phyloP scores from a whole-genome alignment of 2,797 vertebrate genomes.

The Cheirogaleus major region DNA sequence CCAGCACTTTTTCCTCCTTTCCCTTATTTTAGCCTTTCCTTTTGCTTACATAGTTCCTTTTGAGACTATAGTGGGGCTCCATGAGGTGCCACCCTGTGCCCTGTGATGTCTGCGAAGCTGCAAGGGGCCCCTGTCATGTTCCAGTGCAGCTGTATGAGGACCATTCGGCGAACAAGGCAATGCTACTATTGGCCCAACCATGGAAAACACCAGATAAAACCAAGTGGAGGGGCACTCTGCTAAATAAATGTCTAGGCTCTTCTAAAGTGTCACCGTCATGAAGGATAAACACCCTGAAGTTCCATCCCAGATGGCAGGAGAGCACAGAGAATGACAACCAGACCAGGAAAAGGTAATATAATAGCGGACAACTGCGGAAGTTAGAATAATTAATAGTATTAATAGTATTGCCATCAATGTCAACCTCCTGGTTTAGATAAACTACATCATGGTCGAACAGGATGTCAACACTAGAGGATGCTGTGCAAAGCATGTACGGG shows the following conservation, averaged over 20 bases:
- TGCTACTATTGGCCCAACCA: too few species aligned
- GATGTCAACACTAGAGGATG: background rate
- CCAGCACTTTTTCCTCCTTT: background rate
- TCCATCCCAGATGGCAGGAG: background rate
- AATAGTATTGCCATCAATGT: rapidly evolving
- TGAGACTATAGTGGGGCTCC: too few species aligned
- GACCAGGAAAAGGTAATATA: background rate
- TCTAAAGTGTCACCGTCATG: background rate
- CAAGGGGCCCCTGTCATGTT: background rate
- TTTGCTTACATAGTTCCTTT: background rate
- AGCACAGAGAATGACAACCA: background rate
- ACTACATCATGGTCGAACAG: rapidly evolving
- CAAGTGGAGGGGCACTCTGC: background rate
- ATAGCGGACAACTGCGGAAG: too few species aligned
- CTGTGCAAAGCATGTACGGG: rapidly evolving
- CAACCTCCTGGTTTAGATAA: background rate
- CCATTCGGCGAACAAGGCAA: background rate
- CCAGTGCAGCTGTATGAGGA: background rate
- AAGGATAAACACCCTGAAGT: too few species aligned
- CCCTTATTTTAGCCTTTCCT: background rate
- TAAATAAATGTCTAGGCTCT: background rate
- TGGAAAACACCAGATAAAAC: too few species aligned
- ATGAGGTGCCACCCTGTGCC: rapidly evolving
- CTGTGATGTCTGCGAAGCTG: background rate
- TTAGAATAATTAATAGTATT: background rate